Evolutionary conservation across 2,888 invertebrate genomes (phyloP).

Genomic region (Noctua fimbriata): DNA sequence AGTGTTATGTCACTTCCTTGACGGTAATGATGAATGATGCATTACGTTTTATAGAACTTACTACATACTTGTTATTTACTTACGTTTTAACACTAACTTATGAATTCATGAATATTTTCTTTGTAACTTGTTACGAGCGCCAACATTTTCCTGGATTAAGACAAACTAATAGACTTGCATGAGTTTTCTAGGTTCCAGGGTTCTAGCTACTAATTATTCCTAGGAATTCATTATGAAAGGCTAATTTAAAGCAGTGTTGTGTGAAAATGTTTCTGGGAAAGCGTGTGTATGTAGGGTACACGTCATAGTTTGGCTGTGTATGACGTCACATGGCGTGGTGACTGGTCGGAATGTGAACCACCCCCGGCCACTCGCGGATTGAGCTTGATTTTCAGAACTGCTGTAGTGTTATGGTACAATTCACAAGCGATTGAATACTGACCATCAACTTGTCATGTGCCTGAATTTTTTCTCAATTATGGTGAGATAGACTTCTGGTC

Average conservation of each 20-base stretch:
- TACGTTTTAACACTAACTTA: conserved; percentile 13
- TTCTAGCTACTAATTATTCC: conserved; percentile 42
- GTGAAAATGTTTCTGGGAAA: conserved; percentile 59
- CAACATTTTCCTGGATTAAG: conserved; percentile 52
- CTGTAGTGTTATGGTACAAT: conserved; percentile 57
- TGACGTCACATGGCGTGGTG: conserved; percentile 67
- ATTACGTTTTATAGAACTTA: conserved; percentile 6
- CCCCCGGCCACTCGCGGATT: conserved; percentile 3
- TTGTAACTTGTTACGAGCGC: conserved; percentile 27
- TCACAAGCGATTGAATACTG: conserved; percentile 48
- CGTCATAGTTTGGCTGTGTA: conserved; percentile 66
- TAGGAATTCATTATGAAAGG: conserved; percentile 46
- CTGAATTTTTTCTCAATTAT: neutral
- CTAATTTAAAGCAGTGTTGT: conserved; percentile 33
- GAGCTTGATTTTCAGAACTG: conserved; percentile 45
- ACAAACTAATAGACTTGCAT: conserved; percentile 35
- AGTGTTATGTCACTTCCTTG: conserved; percentile 43
- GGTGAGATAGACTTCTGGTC: neutral
- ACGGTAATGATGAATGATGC: conserved; percentile 16
- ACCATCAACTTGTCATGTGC: neutral
- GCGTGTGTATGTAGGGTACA: conserved; percentile 50
- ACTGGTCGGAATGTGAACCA: conserved; percentile 55
- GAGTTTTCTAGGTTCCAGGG: conserved; percentile 24
- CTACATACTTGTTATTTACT: conserved; percentile 2
- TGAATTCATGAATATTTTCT: conserved; percentile 38